These are phyloP conservation scores for Pomatorhinus ruficollis DNA, from an alignment of 2,113 vertebrate species.

Conservation along the genomic window DNA sequence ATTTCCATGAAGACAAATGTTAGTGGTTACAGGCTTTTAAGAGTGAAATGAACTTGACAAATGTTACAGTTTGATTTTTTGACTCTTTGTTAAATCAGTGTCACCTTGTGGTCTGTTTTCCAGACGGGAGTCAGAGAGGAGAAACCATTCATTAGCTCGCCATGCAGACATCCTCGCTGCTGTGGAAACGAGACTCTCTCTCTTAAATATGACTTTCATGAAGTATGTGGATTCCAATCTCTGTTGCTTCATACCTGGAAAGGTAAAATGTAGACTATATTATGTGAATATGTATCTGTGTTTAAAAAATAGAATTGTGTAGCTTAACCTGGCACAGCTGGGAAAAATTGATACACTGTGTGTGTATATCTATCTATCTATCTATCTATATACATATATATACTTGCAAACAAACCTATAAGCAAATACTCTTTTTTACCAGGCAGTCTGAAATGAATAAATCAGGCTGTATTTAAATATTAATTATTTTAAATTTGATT, in stretches of 20 bases:
- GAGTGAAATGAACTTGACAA: not conserved
- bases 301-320: not conserved
- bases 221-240: slow-evolving; percentile 99
- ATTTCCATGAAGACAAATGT: not conserved
- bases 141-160: slow-evolving; percentile 95
- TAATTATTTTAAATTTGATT: not conserved
- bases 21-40: not conserved
- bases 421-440: not conserved
- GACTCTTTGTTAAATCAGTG: not conserved
- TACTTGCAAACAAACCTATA: not conserved
- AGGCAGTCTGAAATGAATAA: not conserved
- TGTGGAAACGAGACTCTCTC: slow-evolving; percentile 93
- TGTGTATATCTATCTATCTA: not conserved
- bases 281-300: not conserved
- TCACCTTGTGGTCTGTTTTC: slow-evolving; percentile 24
- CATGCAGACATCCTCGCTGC: slow-evolving; percentile 98
- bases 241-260: slow-evolving; percentile 99
- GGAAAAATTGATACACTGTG: not conserved
- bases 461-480: not conserved
- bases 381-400: not conserved
- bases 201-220: slow-evolving; percentile 99
- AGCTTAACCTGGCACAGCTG: not conserved
- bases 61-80: not conserved
- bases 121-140: slow-evolving; percentile 94
- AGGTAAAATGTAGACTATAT: slow-evolving; percentile 76